These are phyloP conservation scores for Patella vulgata DNA, from an alignment of 1,140 invertebrate species.

Conservation along the genomic window DNA sequence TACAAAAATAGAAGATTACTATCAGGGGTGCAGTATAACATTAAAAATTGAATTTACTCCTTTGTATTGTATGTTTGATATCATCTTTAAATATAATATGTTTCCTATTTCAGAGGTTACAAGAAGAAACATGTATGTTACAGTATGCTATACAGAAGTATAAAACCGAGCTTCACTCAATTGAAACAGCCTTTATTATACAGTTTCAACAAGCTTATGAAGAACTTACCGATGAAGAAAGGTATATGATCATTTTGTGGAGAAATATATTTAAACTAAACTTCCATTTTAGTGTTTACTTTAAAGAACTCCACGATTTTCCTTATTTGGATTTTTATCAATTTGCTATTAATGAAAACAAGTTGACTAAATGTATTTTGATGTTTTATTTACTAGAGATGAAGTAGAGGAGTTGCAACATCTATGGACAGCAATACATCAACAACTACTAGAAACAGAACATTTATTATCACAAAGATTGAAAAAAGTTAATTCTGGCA, in stretches of 20 bases:
- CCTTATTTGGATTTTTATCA: neutral
- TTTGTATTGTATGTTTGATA: no score
- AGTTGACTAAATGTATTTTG: no score
- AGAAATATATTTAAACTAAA: no score
- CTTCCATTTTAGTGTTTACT: neutral
- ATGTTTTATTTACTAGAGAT: conserved; percentile 30
- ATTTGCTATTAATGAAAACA: neutral
- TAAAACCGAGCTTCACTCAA: conserved; percentile 41
- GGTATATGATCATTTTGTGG: no score
- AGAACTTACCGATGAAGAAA: conserved; percentile 38
- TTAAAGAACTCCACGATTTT: neutral
- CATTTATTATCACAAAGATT: conserved; percentile 37
- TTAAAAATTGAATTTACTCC: no score
- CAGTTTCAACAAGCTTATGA: conserved; percentile 36
- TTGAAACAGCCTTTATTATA: conserved; percentile 38
- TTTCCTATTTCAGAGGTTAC: conserved; percentile 35
- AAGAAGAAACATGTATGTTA: conserved; percentile 44
- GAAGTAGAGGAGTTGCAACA: conserved; percentile 44
- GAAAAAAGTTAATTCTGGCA: conserved; percentile 34
- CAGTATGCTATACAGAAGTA: conserved; percentile 45
- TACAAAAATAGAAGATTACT: no score
- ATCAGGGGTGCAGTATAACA: no score
- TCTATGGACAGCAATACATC: conserved; percentile 38
- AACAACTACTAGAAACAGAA: conserved; percentile 40
- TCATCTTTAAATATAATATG: no score